Evolutionary conservation across 2,888 invertebrate genomes (phyloP), one percentile per base, ranked within the genome.

Genomic region (Keiferia lycopersicella): DNA sequence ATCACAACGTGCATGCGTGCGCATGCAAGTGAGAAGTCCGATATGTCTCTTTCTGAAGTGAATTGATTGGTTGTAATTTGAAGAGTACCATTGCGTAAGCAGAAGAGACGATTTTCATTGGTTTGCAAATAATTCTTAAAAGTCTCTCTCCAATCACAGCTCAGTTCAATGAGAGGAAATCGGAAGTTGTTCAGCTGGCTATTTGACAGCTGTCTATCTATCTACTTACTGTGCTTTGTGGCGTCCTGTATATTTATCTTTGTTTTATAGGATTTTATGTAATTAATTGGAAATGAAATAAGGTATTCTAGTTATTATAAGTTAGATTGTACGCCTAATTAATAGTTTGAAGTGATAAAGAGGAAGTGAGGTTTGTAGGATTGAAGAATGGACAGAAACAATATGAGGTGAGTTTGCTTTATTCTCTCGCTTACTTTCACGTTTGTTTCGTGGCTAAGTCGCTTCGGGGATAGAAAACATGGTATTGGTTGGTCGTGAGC

Each of bases 391-490:
- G 89, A 89, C 76, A 87, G 89, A 76, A 90, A 84, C 75, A 82
- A 83, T 87, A 87, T 90, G 88, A 91, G 91, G 91, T 89, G 78
- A 83, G 88, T 75, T 72, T 76, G 75, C 75, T 76, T 79, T 80
- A 73, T 79, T 72, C 78, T 83, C 73, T 73, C 26, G 26, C 73
- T 78, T 68, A 74, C 77, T 78, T 79, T 79, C 77, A 73, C 76
- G 71, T 71, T 69, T 67, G 67, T 67, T 67, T 64, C 66, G 63
- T 67, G 57, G 63, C 63, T 62, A 48, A 59, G 22, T 50, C 16
- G 66, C 22, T 50, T 67, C 65, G 48, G 50, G 18, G 26, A 50
- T 34, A 18, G 48, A 67, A 68, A 68, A 71, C 58, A 67, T 62
- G 64, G 16, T 48, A 14, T 48, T 50, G 20, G 45, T 2, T 58